phyloP scores from a whole-genome alignment of 1,140 invertebrate genomes.

The Sitodiplosis mosellana region DNA sequence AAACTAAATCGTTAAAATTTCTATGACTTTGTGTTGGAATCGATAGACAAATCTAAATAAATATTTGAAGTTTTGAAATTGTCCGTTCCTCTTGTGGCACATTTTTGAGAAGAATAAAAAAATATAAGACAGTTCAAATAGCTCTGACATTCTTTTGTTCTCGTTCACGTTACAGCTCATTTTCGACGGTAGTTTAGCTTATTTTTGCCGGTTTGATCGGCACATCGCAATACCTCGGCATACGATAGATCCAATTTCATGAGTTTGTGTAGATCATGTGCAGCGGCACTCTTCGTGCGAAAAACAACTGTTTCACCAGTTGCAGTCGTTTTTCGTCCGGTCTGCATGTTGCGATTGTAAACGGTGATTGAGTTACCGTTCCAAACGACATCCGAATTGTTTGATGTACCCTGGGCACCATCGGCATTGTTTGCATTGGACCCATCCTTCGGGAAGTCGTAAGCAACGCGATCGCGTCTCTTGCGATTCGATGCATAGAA shows the following conservation, averaged over 20 bases:
- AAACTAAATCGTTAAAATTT: no score
- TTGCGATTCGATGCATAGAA: conserved; percentile 36
- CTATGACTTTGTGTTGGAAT: no score
- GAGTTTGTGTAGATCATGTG: conserved; percentile 59
- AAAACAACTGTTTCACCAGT: not conserved
- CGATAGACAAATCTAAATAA: no score
- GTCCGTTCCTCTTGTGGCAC: no score
- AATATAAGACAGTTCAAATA: no score
- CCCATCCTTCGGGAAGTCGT: conserved; percentile 18
- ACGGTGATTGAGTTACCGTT: conserved; percentile 46
- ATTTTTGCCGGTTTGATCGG: conserved; percentile 28
- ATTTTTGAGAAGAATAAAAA: no score
- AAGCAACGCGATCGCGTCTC: conserved; percentile 31
- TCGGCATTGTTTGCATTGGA: not conserved
- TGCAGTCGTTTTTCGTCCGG: conserved; percentile 18
- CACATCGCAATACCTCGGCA: conserved; percentile 56
- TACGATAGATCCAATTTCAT: conserved; percentile 65
- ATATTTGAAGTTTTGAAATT: no score
- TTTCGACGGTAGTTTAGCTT: conserved; percentile 7
- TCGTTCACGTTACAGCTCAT: no score
- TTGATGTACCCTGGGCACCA: conserved; percentile 6
- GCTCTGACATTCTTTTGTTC: no score
- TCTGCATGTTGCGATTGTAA: conserved; percentile 36
- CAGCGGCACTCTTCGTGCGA: conserved; percentile 36
- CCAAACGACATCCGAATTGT: conserved; percentile 27